Percentiles rank a stretch among this genome's conserved stretches.
phyloP scores from a whole-genome alignment of 2,797 vertebrate species.

The Gobionotothen gibberifrons region DNA sequence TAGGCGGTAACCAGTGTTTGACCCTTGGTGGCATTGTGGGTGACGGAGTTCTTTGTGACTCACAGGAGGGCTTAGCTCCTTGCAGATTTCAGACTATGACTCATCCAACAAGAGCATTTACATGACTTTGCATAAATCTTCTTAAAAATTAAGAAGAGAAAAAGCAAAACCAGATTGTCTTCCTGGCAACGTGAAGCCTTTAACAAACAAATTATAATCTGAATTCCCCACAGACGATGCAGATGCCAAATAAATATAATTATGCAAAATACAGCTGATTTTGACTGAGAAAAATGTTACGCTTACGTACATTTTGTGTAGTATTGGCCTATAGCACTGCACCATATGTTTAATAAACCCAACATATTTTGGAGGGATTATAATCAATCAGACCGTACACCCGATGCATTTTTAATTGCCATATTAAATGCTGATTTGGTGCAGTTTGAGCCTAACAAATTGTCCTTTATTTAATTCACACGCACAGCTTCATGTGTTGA shows the following conservation, averaged over 20 bases:
- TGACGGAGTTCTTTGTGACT: constrained; percentile 36
- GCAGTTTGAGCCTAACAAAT: background rate
- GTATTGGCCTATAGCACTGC: background rate
- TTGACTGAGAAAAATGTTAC: background rate
- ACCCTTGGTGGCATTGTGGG: constrained; percentile 29
- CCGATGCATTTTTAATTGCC: background rate
- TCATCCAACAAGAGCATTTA: constrained; percentile 8
- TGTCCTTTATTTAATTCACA: background rate
- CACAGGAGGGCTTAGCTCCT: constrained; percentile 11
- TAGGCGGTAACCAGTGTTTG: constrained; percentile 25
- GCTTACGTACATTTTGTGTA: background rate
- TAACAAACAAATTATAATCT: too few species aligned
- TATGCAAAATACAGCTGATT: too few species aligned
- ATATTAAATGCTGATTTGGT: constrained; percentile 1
- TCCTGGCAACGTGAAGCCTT: background rate
- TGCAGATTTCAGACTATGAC: constrained; percentile 26
- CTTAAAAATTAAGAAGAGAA: background rate
- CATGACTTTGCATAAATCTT: constrained; percentile 30
- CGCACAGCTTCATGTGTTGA: background rate
- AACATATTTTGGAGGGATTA: constrained; percentile 1
- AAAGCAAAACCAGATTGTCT: background rate
- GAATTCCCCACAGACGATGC: too few species aligned
- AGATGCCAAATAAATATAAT: too few species aligned
- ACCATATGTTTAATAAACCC: constrained; percentile 9
- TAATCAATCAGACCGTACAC: background rate